Evolutionary conservation across 2,113 vertebrate species (phyloP), one percentile per base, ranked within the genome.

Genomic region (Oreocharis arfaki): DNA sequence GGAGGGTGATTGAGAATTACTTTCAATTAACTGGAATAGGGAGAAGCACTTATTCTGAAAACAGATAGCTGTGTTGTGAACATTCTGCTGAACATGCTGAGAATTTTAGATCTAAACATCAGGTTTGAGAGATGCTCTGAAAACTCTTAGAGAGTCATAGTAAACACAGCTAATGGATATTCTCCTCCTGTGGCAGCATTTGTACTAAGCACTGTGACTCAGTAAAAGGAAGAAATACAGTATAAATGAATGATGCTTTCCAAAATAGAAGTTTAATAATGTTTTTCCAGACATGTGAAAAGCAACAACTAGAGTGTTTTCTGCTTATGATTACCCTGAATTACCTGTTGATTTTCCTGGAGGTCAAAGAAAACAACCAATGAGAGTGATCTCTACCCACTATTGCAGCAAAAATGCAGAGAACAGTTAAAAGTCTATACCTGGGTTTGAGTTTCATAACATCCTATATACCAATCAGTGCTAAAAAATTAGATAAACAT

Each of bases 1-100:
- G 88, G 98, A 98, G 98, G 90, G 97, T 97, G 95, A 97, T 98
- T 98, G 87, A 96, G 97, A 98, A 98, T 98, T 98, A 96, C 97
- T 98, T 98, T 98, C 98, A 98, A 98, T 98, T 98, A 98, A 98
- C 96, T 97, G 93, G 87, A 98, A 98, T 97, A 97, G 96, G 92
- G 93, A 98, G 89, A 98, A 89, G 96, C 97, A 97, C 96, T 98
- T 97, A 98, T 92, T 97, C 97, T 97, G 96, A 97, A 98, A 98
- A 93, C 94, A 96, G 96, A 98, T 97, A 98, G 97, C 80, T 97
- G 90, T 96, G 92, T 84, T 89, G 96, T 84, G 92, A 97, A 83
- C 94, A 81, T 96, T 97, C 97, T 97, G 88, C 95, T 80, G 95
- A 97, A 96, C 96, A 97, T 84, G 96, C 96, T 97, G 96, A 97